Base-by-base conservation (phyloP, 2,113 vertebrate species). In the Ammodytes dubius region DNA sequence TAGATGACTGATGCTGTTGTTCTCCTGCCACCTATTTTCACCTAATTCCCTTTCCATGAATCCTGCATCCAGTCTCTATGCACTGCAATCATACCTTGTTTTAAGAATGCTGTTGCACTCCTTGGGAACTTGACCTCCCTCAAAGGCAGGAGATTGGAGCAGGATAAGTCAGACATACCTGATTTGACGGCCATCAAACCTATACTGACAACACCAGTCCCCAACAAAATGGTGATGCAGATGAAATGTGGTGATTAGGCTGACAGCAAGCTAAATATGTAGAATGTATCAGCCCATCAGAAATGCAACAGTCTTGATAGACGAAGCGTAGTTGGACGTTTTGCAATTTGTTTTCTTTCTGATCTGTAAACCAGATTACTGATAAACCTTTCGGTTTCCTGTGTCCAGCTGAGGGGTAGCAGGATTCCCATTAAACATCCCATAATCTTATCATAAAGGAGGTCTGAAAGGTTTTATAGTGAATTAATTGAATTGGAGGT, bases 401-500 rank as follows among this genome's bases (percentile, higher is more conserved):
- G 35, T 45, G 6, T 42, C 60, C 45, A 4, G 14, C 35, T 79
- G 47, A 45, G 46, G 13, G 37, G 35, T 37, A 57, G 58, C 3
- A 46, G 43, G n/a, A 61, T 37, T 43, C 35, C 17, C 12, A 14
- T 64, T 68, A 56, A 54, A 40, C 11, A 19, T 17, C 46, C 10
- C 9, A 40, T 52, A 45, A 60, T 40, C 19, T 45, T n/a, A 50
- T 67, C 17, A 4, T 46, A 37, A 54, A 43, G 49, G 47, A 68
- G 72, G 70, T 80, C 81, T 68, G 67, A 75, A 88, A 89, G 92
- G 92, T 95, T 94, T 95, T 93, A 92, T 87, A 87, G 91, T 90
- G 89, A 77, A 59, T 79, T 60, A 37, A 37, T 9, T 45, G 39
- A 50, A 17, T 35, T 49, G 13, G 6, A 13, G 39, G 39, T n/a